Conservation (phyloP, 2,888 invertebrate species). For the Volucella zonaria region DNA sequence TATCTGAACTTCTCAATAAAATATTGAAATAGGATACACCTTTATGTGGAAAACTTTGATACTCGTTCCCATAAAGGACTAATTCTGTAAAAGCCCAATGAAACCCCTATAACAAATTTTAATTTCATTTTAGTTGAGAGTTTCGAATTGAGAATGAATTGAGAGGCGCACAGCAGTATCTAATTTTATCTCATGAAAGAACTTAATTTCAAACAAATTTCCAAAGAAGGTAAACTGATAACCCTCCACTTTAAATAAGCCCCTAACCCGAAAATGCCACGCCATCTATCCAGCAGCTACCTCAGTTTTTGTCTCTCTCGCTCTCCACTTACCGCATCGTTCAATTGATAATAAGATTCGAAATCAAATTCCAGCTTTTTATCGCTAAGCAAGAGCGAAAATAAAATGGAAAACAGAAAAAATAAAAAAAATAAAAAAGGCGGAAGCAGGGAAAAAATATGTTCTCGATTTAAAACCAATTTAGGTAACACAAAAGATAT, state of each 20-base stretch:
- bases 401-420: slow-evolving; percentile 23
- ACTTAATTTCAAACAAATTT: slow-evolving; percentile 65
- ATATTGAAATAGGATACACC: slow-evolving; percentile 55
- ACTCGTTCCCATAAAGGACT: slow-evolving; percentile 20
- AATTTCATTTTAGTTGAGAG: slow-evolving; percentile 42
- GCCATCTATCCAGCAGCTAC: neutral
- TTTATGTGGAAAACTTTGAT: slow-evolving; percentile 29
- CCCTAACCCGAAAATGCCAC: slow-evolving; percentile 17
- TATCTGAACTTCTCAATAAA: slow-evolving; percentile 30
- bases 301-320: neutral
- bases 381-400: slow-evolving; percentile 37
- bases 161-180: slow-evolving; percentile 35
- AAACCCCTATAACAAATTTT: slow-evolving; percentile 51
- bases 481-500: slow-evolving; percentile 72
- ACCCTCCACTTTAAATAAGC: slow-evolving; percentile 65
- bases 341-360: slow-evolving; percentile 61
- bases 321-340: neutral
- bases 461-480: slow-evolving; percentile 71
- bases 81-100: slow-evolving; percentile 34
- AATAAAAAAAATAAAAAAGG: neutral
- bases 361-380: slow-evolving; percentile 71
- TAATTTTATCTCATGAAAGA: slow-evolving; percentile 58
- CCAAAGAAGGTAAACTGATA: slow-evolving; percentile 63
- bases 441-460: slow-evolving; percentile 39
- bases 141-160: too few species aligned